phyloP scores from a whole-genome alignment of 2,113 vertebrate species.

The Solenodon paradoxus region DNA sequence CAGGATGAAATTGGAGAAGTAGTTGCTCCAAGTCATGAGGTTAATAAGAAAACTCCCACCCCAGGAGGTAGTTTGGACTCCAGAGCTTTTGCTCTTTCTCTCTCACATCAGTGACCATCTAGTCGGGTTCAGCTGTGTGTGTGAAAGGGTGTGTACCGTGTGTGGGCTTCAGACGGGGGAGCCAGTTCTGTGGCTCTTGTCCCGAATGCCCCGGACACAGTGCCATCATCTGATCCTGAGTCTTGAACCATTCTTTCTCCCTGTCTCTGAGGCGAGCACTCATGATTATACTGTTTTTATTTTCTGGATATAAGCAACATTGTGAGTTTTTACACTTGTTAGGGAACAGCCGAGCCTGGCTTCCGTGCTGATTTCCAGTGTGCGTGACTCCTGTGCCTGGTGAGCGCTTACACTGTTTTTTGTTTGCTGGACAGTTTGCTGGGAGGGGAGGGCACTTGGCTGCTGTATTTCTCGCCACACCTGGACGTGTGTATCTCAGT shows the following conservation, averaged over 20 bases:
- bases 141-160: rapidly evolving
- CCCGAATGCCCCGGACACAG: too few species aligned
- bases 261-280: neutral
- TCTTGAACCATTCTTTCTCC: neutral
- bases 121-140: neutral
- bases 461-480: neutral
- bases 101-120: neutral
- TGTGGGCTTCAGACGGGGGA: neutral
- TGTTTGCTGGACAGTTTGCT: neutral
- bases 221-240: neutral
- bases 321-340: neutral
- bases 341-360: neutral
- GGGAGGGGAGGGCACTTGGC: rapidly evolving
- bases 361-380: neutral
- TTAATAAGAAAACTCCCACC: neutral
- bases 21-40: neutral
- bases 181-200: neutral
- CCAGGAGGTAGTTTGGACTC: neutral
- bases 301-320: neutral
- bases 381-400: neutral
- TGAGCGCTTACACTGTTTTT: neutral
- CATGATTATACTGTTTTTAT: neutral
- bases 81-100: neutral
- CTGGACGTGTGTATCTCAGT: neutral
- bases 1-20: neutral